Percentiles rank a stretch among this genome's conserved stretches.
Evolutionary conservation across 1,140 invertebrate genomes (phyloP).

Genomic region (Cherax quadricarinatus): DNA sequence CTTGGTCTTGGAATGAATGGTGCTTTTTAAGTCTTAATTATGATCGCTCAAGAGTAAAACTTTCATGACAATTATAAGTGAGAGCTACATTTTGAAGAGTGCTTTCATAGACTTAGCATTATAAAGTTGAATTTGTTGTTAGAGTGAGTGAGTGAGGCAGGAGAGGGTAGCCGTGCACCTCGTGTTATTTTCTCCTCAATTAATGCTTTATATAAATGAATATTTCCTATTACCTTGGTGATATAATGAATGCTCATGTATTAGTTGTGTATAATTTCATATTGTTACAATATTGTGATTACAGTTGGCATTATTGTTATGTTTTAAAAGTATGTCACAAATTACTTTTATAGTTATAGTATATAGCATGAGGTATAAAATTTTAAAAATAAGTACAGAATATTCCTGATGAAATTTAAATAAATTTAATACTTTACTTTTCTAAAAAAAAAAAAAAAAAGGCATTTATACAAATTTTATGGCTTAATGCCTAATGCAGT

Average conservation of each 20-base stretch:
- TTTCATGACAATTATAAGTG: not conserved
- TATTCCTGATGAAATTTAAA: too few species aligned
- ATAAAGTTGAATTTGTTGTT: not conserved
- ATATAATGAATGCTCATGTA: not conserved
- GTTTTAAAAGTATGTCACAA: not conserved
- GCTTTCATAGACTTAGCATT: constrained; percentile 5
- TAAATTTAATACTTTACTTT: too few species aligned
- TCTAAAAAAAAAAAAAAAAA: too few species aligned
- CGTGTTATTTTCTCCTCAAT: not conserved
- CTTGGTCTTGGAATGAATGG: not conserved
- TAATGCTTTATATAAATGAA: too few species aligned
- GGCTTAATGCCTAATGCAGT: too few species aligned
- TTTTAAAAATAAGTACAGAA: too few species aligned
- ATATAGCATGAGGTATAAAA: too few species aligned
- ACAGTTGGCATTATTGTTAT: not conserved
- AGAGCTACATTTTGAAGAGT: not conserved
- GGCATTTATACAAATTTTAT: too few species aligned
- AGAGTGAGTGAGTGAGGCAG: not conserved
- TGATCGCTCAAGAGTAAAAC: not conserved
- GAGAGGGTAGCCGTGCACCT: not conserved
- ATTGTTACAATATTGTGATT: not conserved
- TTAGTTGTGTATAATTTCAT: not conserved
- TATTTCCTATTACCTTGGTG: not conserved
- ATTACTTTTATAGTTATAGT: not conserved
- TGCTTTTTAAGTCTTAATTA: not conserved